Evolutionary conservation across 2,888 invertebrate species (phyloP).

Genomic region (Erebia aethiops): DNA sequence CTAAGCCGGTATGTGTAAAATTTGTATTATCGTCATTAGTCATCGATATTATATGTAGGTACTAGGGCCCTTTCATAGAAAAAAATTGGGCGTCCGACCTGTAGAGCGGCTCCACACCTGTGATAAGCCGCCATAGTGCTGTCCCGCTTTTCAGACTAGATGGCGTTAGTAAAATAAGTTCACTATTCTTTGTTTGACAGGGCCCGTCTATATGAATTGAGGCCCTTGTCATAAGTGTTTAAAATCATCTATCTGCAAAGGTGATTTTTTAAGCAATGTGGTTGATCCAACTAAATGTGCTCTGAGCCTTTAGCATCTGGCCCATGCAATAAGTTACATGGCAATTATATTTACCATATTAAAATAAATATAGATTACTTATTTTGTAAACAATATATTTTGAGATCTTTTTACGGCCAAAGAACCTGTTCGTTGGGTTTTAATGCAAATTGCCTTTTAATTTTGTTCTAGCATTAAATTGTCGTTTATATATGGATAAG

Average conservation of each 20-base stretch:
- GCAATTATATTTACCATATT: constrained; percentile 30
- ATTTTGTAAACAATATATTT: constrained; percentile 33
- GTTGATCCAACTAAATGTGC: constrained; percentile 1
- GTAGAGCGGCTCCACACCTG: too few species aligned
- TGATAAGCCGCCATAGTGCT: too few species aligned
- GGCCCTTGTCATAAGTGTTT: too few species aligned
- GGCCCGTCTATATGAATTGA: too few species aligned
- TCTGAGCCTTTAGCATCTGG: not conserved
- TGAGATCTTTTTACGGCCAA: constrained; percentile 32
- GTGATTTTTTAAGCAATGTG: not conserved
- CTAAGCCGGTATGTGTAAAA: not conserved
- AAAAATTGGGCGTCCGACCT: too few species aligned
- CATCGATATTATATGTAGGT: too few species aligned
- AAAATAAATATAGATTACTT: constrained; percentile 23
- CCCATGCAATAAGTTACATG: constrained; percentile 22
- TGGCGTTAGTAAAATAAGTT: too few species aligned
- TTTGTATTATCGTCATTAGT: not conserved
- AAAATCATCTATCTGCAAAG: not conserved
- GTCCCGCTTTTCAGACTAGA: too few species aligned
- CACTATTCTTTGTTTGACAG: too few species aligned
- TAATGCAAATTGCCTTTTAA: constrained; percentile 37
- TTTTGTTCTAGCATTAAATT: constrained; percentile 34
- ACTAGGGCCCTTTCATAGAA: too few species aligned
- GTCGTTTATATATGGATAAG: constrained; percentile 22
- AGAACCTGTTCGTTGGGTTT: constrained; percentile 28